Evolutionary conservation across 2,888 invertebrate genomes (phyloP).

Genomic region (Pegoplata infirma): DNA sequence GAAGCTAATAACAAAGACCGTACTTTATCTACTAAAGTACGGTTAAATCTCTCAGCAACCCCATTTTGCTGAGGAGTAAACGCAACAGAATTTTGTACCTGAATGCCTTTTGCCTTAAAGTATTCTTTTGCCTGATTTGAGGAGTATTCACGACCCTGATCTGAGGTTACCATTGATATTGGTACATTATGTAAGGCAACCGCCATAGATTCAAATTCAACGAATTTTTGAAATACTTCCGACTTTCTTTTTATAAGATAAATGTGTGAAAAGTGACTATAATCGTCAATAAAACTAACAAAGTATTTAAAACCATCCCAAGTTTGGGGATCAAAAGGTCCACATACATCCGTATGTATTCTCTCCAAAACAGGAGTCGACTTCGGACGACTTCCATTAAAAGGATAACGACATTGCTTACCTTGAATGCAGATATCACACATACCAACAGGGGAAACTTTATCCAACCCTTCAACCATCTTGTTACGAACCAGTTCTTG

Average conservation of each 20-base stretch:
- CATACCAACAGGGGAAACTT: constrained; percentile 9
- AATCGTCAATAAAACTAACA: no score
- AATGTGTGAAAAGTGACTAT: no score
- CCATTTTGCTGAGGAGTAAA: constrained; percentile 55
- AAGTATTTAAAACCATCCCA: no score
- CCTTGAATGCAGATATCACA: constrained; percentile 34
- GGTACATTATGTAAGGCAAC: neutral
- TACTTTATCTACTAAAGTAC: constrained; percentile 32
- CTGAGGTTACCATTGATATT: no score
- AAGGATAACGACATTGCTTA: constrained; percentile 33
- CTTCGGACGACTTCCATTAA: constrained; percentile 23
- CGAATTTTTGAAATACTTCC: no score
- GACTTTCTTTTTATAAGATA: no score
- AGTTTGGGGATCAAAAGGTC: constrained; percentile 50
- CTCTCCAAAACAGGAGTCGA: constrained; percentile 17
- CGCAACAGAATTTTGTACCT: constrained; percentile 10
- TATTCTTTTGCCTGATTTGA: no score
- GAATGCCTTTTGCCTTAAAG: neutral
- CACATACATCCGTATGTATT: constrained; percentile 18
- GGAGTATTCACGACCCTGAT: no score
- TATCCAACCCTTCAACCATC: constrained; percentile 5
- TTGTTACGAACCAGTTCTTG: constrained; percentile 14
- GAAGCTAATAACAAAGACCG: no score
- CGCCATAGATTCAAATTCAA: neutral
- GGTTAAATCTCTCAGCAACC: constrained; percentile 33